phyloP scores from a whole-genome alignment of 2,113 vertebrate species.

The Cranoglanis bouderius region DNA sequence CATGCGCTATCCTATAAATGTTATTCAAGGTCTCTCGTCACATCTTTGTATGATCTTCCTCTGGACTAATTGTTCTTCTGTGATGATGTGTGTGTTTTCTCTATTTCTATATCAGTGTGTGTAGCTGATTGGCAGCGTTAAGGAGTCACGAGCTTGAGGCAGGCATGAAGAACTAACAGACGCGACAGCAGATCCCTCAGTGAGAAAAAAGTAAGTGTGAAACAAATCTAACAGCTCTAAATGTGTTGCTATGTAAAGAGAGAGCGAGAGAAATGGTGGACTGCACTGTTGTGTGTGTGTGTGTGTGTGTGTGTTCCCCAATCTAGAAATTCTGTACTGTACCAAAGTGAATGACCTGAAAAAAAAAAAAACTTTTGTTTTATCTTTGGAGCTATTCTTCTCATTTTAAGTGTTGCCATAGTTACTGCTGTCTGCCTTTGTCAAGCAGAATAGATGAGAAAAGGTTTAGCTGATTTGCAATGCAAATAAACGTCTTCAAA shows the following conservation, averaged over 20 bases:
- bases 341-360: background rate
- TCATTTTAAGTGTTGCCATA: background rate
- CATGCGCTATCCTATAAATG: background rate
- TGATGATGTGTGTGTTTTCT: background rate
- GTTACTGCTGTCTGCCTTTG: background rate
- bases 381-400: background rate
- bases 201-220: constrained; percentile 36
- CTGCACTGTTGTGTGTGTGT: background rate
- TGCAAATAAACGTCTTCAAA: background rate
- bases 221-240: constrained; percentile 13
- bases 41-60: background rate
- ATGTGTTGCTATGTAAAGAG: constrained; percentile 2
- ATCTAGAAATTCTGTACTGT: background rate
- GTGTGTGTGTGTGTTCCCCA: background rate
- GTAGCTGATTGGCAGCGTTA: background rate
- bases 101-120: background rate
- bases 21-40: background rate
- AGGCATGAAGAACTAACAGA: constrained; percentile 13
- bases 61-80: background rate
- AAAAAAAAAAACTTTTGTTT: background rate
- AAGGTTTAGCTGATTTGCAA: too few species aligned
- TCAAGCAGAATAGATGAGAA: background rate
- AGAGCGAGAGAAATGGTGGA: background rate
- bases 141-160: background rate
- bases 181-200: constrained; percentile 23